phyloP scores from a whole-genome alignment of 1,140 invertebrate species.

The Drosophila persimilis region DNA sequence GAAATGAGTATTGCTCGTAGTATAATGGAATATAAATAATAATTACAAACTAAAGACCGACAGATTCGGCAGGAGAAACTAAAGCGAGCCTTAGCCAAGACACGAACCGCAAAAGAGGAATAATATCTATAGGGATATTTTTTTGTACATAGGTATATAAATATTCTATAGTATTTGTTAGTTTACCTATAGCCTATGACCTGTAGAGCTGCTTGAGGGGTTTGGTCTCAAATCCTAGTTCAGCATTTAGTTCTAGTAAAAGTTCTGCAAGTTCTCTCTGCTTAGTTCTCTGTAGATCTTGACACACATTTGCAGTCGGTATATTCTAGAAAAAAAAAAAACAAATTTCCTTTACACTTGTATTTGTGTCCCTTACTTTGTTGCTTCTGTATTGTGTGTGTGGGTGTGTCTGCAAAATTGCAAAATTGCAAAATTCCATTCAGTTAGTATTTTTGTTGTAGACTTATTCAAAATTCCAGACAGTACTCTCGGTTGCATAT shows the following conservation, averaged over 20 bases:
- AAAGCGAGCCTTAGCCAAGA: constrained; percentile 15
- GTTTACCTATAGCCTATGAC: constrained; percentile 53
- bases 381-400: constrained; percentile 40
- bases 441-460: constrained; percentile 31
- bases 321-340: constrained; percentile 51
- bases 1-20: constrained; percentile 7
- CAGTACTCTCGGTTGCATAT: constrained; percentile 56
- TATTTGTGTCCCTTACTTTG: constrained; percentile 51
- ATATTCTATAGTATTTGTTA: constrained; percentile 63
- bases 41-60: not conserved
- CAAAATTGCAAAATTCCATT: constrained; percentile 40
- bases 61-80: not conserved
- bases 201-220: constrained; percentile 36
- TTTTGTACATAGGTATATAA: constrained; percentile 8
- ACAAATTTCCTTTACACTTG: constrained; percentile 43
- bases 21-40: constrained; percentile 16
- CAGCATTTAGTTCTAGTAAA: constrained; percentile 66
- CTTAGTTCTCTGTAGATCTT: constrained; percentile 61
- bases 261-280: constrained; percentile 38
- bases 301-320: constrained; percentile 39
- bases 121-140: constrained; percentile 40
- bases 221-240: constrained; percentile 37
- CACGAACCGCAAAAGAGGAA: constrained; percentile 33
- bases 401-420: constrained; percentile 26
- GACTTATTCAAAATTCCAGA: constrained; percentile 43